Percentiles rank a stretch among this genome's conserved stretches.
These are phyloP conservation scores for Cyaniris semiargus DNA, from an alignment of 2,888 invertebrate genomes.

Conservation along the genomic window DNA sequence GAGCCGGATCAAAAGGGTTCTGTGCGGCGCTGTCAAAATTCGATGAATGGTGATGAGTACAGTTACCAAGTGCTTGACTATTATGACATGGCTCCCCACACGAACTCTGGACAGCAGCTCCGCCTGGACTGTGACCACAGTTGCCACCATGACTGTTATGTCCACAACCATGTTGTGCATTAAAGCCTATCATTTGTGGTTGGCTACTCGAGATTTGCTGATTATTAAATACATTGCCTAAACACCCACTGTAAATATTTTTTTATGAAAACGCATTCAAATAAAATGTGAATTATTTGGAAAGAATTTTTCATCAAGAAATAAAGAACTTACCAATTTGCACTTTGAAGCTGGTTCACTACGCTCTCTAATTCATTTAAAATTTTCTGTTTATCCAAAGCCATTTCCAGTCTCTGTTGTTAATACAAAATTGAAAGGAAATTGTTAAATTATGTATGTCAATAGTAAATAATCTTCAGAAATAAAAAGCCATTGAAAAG, in stretches of 20 bases:
- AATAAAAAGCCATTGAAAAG: conserved; percentile 22
- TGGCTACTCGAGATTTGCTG: conserved; percentile 32
- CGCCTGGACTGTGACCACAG: not conserved
- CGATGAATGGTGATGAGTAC: conserved; percentile 59
- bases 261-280: not conserved
- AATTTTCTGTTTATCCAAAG: conserved; percentile 69
- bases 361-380: conserved; percentile 71
- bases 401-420: conserved; percentile 48
- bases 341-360: conserved; percentile 69
- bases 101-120: not conserved
- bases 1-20: conserved; percentile 60
- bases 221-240: conserved; percentile 68
- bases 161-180: not conserved
- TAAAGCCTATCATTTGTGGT: not conserved
- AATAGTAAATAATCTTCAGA: not conserved
- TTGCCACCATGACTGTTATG: not conserved
- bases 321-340: conserved; percentile 62
- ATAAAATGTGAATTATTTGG: no score
- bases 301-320: not conserved
- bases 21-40: conserved; percentile 67
- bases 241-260: conserved; percentile 64
- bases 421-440: not conserved
- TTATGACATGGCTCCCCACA: not conserved
- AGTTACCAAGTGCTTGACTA: conserved; percentile 36
- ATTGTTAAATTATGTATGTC: not conserved